Base-by-base conservation (phyloP, 1,140 invertebrate species). In the Stenopsyche tienmushanensis region DNA sequence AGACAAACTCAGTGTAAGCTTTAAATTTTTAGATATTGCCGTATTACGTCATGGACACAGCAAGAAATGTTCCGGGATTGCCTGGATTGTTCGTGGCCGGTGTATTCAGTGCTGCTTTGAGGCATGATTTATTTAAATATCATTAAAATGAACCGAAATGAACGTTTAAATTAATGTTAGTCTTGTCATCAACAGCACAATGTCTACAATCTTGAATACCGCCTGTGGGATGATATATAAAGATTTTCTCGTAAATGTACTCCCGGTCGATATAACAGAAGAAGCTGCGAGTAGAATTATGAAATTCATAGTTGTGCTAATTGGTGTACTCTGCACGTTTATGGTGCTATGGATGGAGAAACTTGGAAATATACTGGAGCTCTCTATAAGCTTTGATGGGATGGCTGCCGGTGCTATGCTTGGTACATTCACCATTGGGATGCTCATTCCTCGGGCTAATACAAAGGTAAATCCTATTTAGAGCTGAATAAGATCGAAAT, bases 121-220 rank as follows among this genome's bases (percentile, higher is more conserved):
- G 84, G 83, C 83, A 77, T 57, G 21, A 55, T 39, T n/a, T n/a
- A 8, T 57, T 17, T 57, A 10, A n/a, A 5, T 57, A 57, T 29
- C 20, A 15, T 29, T 39, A n/a, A n/a, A n/a, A n/a, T n/a, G n/a
- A n/a, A n/a, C n/a, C n/a, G n/a, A n/a, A 41, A 41, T 41, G n/a
- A 26, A 21, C 15, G 7, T 26, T 53, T 23, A 13, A 24, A 57
- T 18, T 55, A n/a, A n/a, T n/a, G n/a, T n/a, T n/a, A n/a, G n/a
- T n/a, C n/a, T n/a, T n/a, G n/a, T n/a, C n/a, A n/a, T n/a, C n/a
- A n/a, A 39, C 52, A 70, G 68, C 23, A 64, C 89, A 2, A 79
- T 90, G 8, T 90, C 88, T 0, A 89, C 88, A 18, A 86, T 88
- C 7, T 75, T 90, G 15, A 91, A 90, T 70, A 88, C 88, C 0